phyloP scores from a whole-genome alignment of 1,140 invertebrate genomes.

The Bombus cullumanus region DNA sequence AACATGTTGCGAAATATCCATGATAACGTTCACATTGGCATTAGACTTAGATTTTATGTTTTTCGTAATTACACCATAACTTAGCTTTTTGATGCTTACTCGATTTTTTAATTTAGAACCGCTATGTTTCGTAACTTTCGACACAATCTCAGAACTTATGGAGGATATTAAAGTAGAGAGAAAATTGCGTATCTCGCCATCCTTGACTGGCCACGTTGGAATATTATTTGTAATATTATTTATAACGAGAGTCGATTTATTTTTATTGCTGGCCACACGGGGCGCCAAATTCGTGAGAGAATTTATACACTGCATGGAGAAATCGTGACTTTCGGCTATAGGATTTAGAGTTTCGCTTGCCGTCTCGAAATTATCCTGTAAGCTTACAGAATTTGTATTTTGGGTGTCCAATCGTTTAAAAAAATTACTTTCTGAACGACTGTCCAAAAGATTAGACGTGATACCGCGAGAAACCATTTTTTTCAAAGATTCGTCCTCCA shows the following conservation, averaged over 20 bases:
- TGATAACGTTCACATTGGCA: neutral
- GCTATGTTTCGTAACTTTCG: neutral
- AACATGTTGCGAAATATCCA: constrained; percentile 28
- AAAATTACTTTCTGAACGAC: neutral
- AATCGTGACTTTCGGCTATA: neutral
- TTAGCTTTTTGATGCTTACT: constrained; percentile 1
- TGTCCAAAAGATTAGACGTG: neutral
- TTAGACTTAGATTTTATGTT: neutral
- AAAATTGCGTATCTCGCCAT: neutral
- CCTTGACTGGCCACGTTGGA: neutral
- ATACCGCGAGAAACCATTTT: neutral
- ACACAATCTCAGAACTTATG: neutral
- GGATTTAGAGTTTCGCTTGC: neutral
- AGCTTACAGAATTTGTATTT: neutral
- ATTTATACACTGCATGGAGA: neutral
- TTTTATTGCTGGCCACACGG: neutral
- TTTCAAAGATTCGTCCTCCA: neutral
- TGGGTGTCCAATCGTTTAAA: no score
- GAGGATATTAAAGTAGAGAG: constrained; percentile 11
- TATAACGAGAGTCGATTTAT: neutral
- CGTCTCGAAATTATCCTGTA: neutral
- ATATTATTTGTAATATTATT: neutral
- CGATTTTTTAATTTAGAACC: neutral
- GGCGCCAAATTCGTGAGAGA: neutral
- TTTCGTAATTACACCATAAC: constrained; percentile 1